Evolutionary conservation across 37 sponge, comb jelly and placozoan species (phyloP), one percentile per base, ranked within the genome.

Genomic region (Dysidea cf. avara): DNA sequence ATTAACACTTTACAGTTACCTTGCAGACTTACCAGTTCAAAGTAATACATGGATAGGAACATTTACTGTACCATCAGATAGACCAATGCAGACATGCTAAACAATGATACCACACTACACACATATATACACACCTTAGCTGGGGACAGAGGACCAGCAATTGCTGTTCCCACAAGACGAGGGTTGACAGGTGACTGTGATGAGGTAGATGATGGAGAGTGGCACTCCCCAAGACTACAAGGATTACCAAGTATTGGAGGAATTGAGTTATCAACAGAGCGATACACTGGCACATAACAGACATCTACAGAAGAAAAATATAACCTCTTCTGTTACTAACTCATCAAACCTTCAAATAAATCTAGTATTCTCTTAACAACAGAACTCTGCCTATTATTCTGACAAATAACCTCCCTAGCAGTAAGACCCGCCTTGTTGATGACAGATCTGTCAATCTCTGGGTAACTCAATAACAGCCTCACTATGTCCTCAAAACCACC

Each of bases 121-220:
- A 56, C 59, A 56, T 58, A 72, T 3, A 28, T 40, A 72, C 30
- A 48, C 5, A 84, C 89, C 80, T 78, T 67, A 32, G 73, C 61
- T 1, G 91, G 82, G 14, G 95, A 88, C 82, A 92, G 83, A 26
- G 96, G 96, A 0, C 96, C 96, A 57, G 96, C 96, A 47, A 79
- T 69, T 25, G 92, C 95, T 25, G 55, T 48, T 17, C 82, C 74
- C 14, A 83, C 46, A 1, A 83, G 34, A 28, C 61, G 63, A 2
- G 81, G 25, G 7, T 40, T 79, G 18, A 62, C 38, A n/a, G 68
- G 59, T 24, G 59, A 66, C 58, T 35, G 0, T 43, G 46, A 43
- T 9, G 9, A 43, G 9, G 7, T 43, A 43, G 68, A 17, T 16
- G 39, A 3, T 1, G 43, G 59, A 9, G 59, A 71, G 7, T 18